Conservation (phyloP, 2,797 vertebrate species). For the Muscicapa striata region DNA sequence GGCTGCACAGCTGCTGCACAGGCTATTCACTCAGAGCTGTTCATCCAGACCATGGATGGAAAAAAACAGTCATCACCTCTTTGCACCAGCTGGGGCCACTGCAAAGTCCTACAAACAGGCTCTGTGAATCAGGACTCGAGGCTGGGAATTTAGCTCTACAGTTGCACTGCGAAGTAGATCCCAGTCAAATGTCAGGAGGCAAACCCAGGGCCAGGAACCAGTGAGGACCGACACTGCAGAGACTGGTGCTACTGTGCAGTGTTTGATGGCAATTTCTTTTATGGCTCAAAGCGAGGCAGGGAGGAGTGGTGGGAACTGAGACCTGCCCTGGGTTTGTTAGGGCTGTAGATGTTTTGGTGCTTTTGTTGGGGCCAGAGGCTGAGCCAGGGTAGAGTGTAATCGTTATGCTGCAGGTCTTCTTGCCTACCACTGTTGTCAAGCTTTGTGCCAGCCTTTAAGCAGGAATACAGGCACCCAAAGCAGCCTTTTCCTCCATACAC, state of each 20-base stretch:
- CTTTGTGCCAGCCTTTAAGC: background rate
- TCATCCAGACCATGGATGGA: slow-evolving; percentile 14
- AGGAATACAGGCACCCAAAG: background rate
- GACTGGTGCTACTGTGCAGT: rapidly evolving
- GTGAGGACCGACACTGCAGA: background rate
- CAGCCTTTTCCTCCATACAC: background rate
- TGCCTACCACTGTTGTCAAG: background rate
- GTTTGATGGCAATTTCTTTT: background rate
- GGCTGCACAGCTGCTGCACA: slow-evolving; percentile 48
- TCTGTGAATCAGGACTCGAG: background rate
- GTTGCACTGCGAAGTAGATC: background rate
- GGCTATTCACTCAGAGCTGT: slow-evolving; percentile 13
- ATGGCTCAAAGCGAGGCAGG: background rate
- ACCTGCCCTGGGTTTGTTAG: background rate
- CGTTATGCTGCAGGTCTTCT: background rate
- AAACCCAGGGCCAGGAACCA: background rate
- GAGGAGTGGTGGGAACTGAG: background rate
- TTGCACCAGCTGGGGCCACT: slow-evolving; percentile 33
- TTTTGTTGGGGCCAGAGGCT: background rate
- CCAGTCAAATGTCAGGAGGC: rapidly evolving
- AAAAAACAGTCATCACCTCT: background rate
- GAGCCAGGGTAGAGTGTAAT: background rate
- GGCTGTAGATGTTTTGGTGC: background rate
- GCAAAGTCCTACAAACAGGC: background rate
- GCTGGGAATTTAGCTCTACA: background rate